Conservation (phyloP, 2,888 invertebrate species). For the Apoderus coryli region DNA sequence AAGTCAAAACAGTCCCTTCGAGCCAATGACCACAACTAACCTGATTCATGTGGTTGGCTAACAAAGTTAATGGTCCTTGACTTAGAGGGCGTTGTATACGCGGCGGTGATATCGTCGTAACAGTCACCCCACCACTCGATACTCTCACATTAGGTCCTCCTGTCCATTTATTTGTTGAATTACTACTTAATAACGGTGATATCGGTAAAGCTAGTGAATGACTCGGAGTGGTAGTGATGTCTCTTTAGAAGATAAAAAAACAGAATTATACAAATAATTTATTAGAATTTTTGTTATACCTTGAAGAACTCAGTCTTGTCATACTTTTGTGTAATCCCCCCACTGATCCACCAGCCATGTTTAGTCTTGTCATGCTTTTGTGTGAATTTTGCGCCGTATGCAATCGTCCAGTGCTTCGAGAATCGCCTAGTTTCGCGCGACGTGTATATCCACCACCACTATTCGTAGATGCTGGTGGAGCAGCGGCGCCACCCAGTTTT, state of each 20-base stretch:
- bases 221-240: conserved; percentile 39
- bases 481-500: conserved; percentile 44
- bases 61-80: conserved; percentile 37
- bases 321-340: conserved; percentile 71
- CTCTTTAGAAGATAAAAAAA: conserved; percentile 21
- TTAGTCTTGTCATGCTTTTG: conserved; percentile 64
- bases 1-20: too few relatives aligned
- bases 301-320: conserved; percentile 65
- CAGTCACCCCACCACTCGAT: conserved; percentile 45
- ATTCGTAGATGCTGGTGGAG: conserved; percentile 18
- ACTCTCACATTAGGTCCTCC: conserved; percentile 35
- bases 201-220: conserved; percentile 24
- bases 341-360: conserved; percentile 59
- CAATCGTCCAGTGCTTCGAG: conserved; percentile 58
- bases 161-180: conserved; percentile 37
- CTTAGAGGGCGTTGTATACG: conserved; percentile 35
- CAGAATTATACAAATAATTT: not conserved
- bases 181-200: conserved; percentile 34
- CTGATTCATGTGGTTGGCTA: conserved; percentile 25
- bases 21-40: too few relatives aligned
- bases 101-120: conserved; percentile 44
- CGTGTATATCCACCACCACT: conserved; percentile 38
- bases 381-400: conserved; percentile 57
- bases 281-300: conserved; percentile 24
- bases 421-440: conserved; percentile 55